These are phyloP conservation scores for Brassicogethes aeneus DNA, from an alignment of 2,888 invertebrate genomes.

Conservation along the genomic window DNA sequence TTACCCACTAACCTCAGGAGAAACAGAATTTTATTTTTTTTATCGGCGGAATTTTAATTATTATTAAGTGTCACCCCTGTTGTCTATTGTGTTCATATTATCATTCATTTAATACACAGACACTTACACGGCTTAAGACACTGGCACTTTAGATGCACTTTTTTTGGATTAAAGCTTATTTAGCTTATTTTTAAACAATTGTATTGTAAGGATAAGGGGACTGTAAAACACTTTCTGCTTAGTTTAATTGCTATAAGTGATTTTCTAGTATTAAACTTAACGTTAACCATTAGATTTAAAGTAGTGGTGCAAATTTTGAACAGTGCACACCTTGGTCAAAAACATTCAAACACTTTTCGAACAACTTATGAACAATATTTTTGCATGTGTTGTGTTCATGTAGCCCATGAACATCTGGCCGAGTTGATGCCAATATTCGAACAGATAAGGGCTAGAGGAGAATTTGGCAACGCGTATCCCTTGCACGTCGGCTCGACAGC, in stretches of 20 bases:
- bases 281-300: neutral
- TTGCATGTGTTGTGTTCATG: conserved; percentile 10
- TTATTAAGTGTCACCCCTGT: neutral
- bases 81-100: neutral
- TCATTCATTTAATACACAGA: neutral
- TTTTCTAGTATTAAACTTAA: neutral
- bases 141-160: neutral
- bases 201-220: no score
- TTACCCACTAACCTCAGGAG: conserved; percentile 13
- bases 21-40: conserved; percentile 3
- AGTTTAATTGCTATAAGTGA: neutral
- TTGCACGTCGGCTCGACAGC: conserved; percentile 72
- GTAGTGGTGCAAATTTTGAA: no score
- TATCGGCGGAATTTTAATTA: neutral
- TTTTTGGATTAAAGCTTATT: no score
- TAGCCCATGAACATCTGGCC: conserved; percentile 91
- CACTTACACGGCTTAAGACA: neutral
- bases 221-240: no score
- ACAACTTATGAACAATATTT: neutral
- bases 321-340: conserved; percentile 1
- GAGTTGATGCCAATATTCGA: conserved; percentile 95
- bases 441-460: conserved; percentile 83
- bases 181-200: no score
- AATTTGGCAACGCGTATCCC: conserved; percentile 85
- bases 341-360: conserved; percentile 2